Conservation (phyloP, 2,888 invertebrate genomes). For the Tetheella fluctuosa region DNA sequence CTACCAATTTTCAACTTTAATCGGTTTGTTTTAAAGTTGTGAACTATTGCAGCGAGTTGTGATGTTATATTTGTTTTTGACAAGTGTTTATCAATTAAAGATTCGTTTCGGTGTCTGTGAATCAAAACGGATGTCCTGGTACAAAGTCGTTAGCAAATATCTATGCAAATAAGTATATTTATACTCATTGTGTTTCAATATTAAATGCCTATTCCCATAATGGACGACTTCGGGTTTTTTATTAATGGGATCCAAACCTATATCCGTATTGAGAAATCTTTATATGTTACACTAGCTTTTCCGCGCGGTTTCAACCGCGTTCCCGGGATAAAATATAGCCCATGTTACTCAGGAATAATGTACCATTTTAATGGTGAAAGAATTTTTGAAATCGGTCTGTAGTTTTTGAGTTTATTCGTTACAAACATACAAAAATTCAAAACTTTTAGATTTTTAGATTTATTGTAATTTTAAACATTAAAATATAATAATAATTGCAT, state of each 20-base stretch:
- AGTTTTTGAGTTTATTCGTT: too few relatives aligned
- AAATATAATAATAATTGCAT: too few relatives aligned
- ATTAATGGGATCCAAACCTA: not conserved
- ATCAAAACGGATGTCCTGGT: conserved; percentile 8
- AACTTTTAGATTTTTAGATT: too few relatives aligned
- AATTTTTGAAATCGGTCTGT: too few relatives aligned
- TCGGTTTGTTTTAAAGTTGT: not conserved
- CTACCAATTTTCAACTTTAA: not conserved
- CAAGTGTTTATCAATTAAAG: conserved; percentile 3
- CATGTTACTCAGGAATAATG: too few relatives aligned
- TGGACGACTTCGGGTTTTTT: not conserved
- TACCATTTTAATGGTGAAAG: too few relatives aligned
- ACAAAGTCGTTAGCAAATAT: conserved; percentile 1
- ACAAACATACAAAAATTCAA: too few relatives aligned
- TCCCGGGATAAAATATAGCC: too few relatives aligned
- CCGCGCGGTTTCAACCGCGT: too few relatives aligned
- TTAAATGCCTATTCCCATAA: not conserved
- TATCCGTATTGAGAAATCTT: not conserved
- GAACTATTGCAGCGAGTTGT: not conserved
- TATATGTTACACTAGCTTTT: too few relatives aligned
- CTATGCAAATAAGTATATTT: conserved; percentile 1
- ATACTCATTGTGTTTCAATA: not conserved
- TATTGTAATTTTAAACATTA: too few relatives aligned
- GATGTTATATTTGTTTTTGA: not conserved
- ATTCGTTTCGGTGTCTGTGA: not conserved